Percentiles rank a stretch among this genome's conserved stretches.
phyloP scores from a whole-genome alignment of 1,140 invertebrate genomes.

The Gryllus bimaculatus region DNA sequence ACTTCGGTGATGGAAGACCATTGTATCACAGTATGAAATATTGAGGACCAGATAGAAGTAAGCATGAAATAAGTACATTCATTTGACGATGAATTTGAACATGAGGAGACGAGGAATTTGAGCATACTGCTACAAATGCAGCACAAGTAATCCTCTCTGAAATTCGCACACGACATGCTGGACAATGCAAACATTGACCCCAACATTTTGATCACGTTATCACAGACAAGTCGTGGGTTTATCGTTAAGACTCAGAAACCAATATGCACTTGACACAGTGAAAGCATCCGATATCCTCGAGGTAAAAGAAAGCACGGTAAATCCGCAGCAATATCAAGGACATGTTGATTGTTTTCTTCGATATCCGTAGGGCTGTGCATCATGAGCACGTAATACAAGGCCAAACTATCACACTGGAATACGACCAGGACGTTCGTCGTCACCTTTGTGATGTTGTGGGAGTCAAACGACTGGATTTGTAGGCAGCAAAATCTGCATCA shows the following conservation, averaged over 20 bases:
- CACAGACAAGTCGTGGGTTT: too few species aligned
- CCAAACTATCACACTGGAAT: slow-evolving; percentile 24
- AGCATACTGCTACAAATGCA: slow-evolving; percentile 25
- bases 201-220: too few species aligned
- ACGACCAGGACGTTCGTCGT: slow-evolving; percentile 19
- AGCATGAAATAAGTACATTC: slow-evolving; percentile 13
- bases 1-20: slow-evolving; percentile 21
- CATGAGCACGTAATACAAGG: slow-evolving; percentile 27
- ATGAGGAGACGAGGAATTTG: not conserved
- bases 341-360: slow-evolving; percentile 30
- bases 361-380: slow-evolving; percentile 26
- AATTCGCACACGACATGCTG: slow-evolving; percentile 2
- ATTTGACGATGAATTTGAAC: not conserved
- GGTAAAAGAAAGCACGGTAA: slow-evolving; percentile 26
- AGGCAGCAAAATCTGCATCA: not conserved
- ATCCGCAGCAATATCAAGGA: slow-evolving; percentile 28
- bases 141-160: slow-evolving; percentile 26
- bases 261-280: slow-evolving; percentile 20
- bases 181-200: too few species aligned
- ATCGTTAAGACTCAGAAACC: too few species aligned
- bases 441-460: not conserved
- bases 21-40: slow-evolving; percentile 23
- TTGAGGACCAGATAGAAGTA: slow-evolving; percentile 9
- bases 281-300: slow-evolving; percentile 18
- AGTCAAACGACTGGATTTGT: slow-evolving; percentile 6